Percentiles rank a stretch among this genome's conserved stretches.
Conservation (phyloP, 2,113 vertebrate genomes). For the Catharus fuscescens region DNA sequence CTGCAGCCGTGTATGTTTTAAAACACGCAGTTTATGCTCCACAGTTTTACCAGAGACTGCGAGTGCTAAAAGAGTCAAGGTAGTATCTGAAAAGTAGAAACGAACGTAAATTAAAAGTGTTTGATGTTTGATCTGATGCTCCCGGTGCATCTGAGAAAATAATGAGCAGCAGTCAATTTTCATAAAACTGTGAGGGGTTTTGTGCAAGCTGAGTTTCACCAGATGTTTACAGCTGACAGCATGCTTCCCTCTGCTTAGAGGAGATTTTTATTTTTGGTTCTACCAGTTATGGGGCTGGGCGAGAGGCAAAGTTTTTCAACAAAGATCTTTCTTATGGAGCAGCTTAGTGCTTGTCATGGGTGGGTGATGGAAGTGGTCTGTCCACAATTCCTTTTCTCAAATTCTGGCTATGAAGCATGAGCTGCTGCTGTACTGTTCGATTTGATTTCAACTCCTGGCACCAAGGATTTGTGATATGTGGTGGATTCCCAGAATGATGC, state of each 20-base stretch:
- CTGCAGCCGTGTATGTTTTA: background rate
- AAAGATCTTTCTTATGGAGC: slow-evolving; percentile 1
- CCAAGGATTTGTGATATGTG: background rate
- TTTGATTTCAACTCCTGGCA: slow-evolving; percentile 2
- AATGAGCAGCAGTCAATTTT: slow-evolving; percentile 2
- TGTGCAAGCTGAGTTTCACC: slow-evolving; percentile 39
- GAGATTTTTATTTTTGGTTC: slow-evolving; percentile 21
- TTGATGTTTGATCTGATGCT: slow-evolving; percentile 7
- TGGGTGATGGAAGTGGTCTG: slow-evolving; percentile 49
- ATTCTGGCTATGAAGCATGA: background rate
- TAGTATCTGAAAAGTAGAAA: slow-evolving; percentile 4
- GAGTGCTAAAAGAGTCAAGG: background rate
- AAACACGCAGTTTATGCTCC: background rate
- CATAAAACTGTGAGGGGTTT: slow-evolving; percentile 17
- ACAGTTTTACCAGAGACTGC: background rate
- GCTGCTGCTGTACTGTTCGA: background rate
- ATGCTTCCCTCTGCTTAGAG: background rate
- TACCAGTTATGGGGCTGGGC: background rate
- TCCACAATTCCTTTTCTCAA: background rate
- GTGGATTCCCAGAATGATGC: background rate
- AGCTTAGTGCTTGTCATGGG: slow-evolving; percentile 29
- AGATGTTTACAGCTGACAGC: slow-evolving; percentile 68
- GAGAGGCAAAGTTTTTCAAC: background rate
- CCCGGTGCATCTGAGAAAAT: background rate
- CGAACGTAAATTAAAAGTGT: background rate